phyloP scores from a whole-genome alignment of 2,888 invertebrate species.

The Aporophyla nigra region DNA sequence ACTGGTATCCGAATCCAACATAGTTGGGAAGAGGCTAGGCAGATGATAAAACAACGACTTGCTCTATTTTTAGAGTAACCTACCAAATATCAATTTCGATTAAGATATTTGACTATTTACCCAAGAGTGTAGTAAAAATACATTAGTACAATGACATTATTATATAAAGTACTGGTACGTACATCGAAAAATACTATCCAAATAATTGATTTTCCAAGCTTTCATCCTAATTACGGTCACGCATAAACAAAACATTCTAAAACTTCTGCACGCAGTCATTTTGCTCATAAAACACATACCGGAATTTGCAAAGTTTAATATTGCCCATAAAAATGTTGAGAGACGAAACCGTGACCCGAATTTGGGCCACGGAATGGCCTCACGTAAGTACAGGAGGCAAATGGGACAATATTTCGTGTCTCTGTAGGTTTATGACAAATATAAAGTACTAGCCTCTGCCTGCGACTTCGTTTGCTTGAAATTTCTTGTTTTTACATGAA shows the following conservation, averaged over 20 bases:
- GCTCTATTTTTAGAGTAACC: neutral
- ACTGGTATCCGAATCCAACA: too few relatives aligned
- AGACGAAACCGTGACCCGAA: constrained; percentile 51
- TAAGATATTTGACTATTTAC: constrained; percentile 12
- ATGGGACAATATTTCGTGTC: constrained; percentile 40
- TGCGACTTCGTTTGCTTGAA: too few relatives aligned
- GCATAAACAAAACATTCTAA: constrained; percentile 29
- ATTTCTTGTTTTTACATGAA: too few relatives aligned
- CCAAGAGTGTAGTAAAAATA: constrained; percentile 10
- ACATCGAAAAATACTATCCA: constrained; percentile 1
- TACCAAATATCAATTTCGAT: neutral
- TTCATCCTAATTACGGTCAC: constrained; percentile 39
- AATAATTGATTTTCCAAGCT: constrained; percentile 35
- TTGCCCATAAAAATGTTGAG: constrained; percentile 52
- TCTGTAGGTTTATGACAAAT: constrained; percentile 39
- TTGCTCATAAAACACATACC: constrained; percentile 33
- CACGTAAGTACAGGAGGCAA: constrained; percentile 51
- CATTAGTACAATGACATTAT: constrained; percentile 18
- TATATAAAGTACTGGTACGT: neutral
- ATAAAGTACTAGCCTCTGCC: neutral
- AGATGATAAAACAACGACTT: neutral
- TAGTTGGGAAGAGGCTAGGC: too few relatives aligned
- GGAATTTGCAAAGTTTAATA: constrained; percentile 54
- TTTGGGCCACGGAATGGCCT: constrained; percentile 49
- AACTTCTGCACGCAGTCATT: constrained; percentile 38